These are phyloP conservation scores for Sminthurides aquaticus DNA, from an alignment of 2,888 invertebrate species.

Conservation along the genomic window DNA sequence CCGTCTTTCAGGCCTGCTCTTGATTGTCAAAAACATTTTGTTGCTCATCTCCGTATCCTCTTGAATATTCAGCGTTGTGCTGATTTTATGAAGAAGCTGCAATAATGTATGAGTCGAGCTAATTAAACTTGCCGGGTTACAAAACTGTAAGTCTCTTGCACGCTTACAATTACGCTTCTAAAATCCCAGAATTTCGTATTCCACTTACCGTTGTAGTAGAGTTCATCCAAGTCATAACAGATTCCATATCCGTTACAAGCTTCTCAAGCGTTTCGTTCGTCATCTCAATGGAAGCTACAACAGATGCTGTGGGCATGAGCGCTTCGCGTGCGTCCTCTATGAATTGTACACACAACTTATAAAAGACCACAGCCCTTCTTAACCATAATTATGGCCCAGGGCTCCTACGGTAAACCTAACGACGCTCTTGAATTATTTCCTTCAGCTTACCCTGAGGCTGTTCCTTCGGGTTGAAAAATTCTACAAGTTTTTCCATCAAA, in stretches of 20 bases:
- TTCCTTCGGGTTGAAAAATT: constrained; percentile 5
- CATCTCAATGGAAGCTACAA: neutral
- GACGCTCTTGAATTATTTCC: too few species aligned
- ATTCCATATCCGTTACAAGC: constrained; percentile 3
- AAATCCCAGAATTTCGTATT: too few species aligned
- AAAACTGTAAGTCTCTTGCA: too few species aligned
- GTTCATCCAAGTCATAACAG: neutral
- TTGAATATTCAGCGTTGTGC: neutral
- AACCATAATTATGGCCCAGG: too few species aligned
- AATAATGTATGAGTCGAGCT: too few species aligned
- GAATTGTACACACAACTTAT: too few species aligned
- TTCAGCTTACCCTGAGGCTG: neutral
- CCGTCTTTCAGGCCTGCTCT: neutral
- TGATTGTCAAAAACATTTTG: neutral
- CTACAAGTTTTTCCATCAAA: constrained; percentile 5
- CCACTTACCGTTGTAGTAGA: neutral
- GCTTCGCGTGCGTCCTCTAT: neutral
- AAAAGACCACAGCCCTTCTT: neutral
- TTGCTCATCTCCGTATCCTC: neutral
- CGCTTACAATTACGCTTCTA: too few species aligned
- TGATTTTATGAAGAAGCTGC: neutral
- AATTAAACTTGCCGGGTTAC: too few species aligned
- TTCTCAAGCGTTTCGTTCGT: neutral
- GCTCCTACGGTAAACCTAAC: too few species aligned
- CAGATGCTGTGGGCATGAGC: neutral